Base-by-base conservation (phyloP, 1,140 invertebrate species). In the Eciton burchellii region DNA sequence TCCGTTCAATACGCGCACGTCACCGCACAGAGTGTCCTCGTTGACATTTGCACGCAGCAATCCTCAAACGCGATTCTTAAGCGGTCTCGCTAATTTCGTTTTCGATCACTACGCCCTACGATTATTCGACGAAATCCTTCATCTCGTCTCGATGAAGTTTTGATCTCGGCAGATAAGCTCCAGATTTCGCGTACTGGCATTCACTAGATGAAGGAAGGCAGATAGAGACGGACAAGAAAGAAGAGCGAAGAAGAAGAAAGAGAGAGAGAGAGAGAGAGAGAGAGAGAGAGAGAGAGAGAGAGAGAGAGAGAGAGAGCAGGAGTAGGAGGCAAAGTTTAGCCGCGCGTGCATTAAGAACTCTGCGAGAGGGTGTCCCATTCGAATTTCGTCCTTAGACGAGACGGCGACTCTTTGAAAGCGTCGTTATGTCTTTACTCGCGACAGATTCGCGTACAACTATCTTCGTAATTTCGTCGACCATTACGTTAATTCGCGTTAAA, bases 401-500 rank as follows among this genome's bases (percentile, higher is more conserved):
- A 79, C 29, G 35, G 21, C 49, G 41, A 70, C 45, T 76, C 54
- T 56, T 63, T 74, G 57, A 82, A 76, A 74, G 45, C 21, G 16
- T 54, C 47, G 5, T 54, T 74, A 60, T 57, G 47, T 60, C 35
- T 12, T 77, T 77, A 77, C 74, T 79, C 54, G 43, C 29, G 62
- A 57, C 63, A 70, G 45, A 79, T 70, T 70, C 35, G 35, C 63
- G 49, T 29, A 70, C 52, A 70, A 79, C 74, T 59, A 68, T 79
- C 63, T 79, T 14, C 41, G 41, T 79, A 79, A 79, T 79, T 68
- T 79, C 49, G 74, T 26, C 49, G 35, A 49, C 66, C 49, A 56
- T 79, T 68, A 77, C 62, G 74, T 77, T 74, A 63, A 74, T 74
- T 74, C 57, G 24, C 57, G 26, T 74, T 79, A 79, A 70, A 79